phyloP scores from a whole-genome alignment of 2,113 vertebrate genomes.

The Hemiprocne comata region DNA sequence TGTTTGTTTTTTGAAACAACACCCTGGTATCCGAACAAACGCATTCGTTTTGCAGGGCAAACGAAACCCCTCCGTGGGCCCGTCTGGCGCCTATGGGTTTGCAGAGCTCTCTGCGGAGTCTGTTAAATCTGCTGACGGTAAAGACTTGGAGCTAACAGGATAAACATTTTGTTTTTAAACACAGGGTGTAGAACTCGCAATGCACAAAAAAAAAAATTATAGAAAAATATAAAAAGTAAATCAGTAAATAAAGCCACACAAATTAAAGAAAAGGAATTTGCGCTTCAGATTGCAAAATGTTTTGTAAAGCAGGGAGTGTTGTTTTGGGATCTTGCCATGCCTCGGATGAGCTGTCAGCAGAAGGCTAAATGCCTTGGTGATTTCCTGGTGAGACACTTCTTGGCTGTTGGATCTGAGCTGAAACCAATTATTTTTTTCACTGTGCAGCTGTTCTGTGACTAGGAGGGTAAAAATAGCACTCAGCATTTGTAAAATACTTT shows the following conservation, averaged over 20 bases:
- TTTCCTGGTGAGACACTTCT: slow-evolving; percentile 26
- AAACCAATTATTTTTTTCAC: background rate
- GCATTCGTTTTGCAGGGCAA: background rate
- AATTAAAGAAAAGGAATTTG: background rate
- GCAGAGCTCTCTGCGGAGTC: background rate
- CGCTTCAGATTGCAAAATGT: background rate
- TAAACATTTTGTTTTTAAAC: background rate
- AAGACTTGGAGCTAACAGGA: too few species aligned
- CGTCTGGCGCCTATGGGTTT: background rate
- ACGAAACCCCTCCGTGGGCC: too few species aligned
- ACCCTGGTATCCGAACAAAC: too few species aligned
- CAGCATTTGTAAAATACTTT: background rate
- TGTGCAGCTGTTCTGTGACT: background rate
- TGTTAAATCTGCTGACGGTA: too few species aligned
- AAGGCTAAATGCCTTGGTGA: slow-evolving; percentile 3
- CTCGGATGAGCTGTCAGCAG: slow-evolving; percentile 11
- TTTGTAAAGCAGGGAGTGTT: background rate
- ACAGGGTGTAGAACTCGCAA: background rate
- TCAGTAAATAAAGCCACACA: background rate
- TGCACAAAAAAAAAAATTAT: background rate
- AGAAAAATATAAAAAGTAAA: background rate
- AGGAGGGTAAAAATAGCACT: background rate
- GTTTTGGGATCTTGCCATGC: background rate
- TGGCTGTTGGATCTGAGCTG: slow-evolving; percentile 1
- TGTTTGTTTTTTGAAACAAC: background rate